Evolutionary conservation across 2,113 vertebrate genomes (phyloP).

Genomic region (Solea senegalensis): DNA sequence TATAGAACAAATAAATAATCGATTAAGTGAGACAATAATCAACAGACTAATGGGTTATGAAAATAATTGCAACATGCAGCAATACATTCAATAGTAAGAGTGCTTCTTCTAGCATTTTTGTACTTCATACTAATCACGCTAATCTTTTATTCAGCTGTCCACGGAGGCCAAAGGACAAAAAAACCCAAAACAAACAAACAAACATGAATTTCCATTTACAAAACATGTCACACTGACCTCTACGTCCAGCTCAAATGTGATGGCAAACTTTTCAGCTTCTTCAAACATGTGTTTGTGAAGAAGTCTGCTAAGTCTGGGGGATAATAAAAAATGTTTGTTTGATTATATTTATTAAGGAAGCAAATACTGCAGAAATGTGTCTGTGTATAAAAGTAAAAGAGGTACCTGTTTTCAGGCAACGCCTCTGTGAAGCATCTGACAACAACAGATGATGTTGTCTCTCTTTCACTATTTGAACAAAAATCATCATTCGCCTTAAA

Average conservation of each 20-base stretch:
- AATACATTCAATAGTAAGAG: neutral
- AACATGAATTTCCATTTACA: too few species aligned
- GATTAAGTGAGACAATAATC: too few species aligned
- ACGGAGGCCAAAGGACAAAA: neutral
- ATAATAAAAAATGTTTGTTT: neutral
- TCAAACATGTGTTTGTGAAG: slow-evolving; percentile 95
- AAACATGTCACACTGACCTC: slow-evolving; percentile 80
- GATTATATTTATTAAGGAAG: neutral
- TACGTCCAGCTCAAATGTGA: slow-evolving; percentile 92
- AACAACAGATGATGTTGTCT: slow-evolving; percentile 80
- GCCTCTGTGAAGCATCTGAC: slow-evolving; percentile 94
- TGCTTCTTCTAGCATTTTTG: neutral
- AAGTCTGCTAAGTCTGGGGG: slow-evolving; percentile 89
- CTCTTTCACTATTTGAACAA: slow-evolving; percentile 71
- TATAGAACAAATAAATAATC: too few species aligned
- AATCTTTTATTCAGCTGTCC: neutral
- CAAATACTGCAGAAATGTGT: neutral
- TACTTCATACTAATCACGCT: neutral
- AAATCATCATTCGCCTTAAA: neutral
- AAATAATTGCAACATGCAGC: too few species aligned
- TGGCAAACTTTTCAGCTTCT: slow-evolving; percentile 94
- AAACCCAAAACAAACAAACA: neutral
- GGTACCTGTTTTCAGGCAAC: slow-evolving; percentile 94
- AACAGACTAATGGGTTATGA: too few species aligned
- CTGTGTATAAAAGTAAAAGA: neutral